A percentile compares a stretch with the other conserved stretches of the same genome.
phyloP scores from a whole-genome alignment of 2,888 invertebrate species.

The Leptinotarsa haldemani region DNA sequence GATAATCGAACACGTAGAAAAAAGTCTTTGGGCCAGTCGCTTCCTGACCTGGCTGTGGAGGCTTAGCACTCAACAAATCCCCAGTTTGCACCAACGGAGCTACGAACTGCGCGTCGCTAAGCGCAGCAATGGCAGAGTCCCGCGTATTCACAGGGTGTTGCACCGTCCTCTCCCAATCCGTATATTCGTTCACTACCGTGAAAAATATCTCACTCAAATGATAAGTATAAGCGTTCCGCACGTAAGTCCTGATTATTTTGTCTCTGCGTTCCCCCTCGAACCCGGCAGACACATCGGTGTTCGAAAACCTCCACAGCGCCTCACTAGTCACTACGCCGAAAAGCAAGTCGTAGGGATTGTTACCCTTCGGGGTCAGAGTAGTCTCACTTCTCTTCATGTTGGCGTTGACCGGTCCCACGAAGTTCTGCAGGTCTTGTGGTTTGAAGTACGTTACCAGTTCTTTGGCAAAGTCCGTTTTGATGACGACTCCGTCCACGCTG shows the following conservation, averaged over 20 bases:
- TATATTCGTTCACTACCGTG: slow-evolving; percentile 96
- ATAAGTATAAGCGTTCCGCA: slow-evolving; percentile 93
- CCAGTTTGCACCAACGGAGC: slow-evolving; percentile 90
- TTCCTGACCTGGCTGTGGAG: slow-evolving; percentile 71
- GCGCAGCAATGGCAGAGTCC: slow-evolving; percentile 89
- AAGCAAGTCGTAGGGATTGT: slow-evolving; percentile 83
- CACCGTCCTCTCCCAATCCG: slow-evolving; percentile 95
- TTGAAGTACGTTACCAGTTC: slow-evolving; percentile 79
- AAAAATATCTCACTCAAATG: slow-evolving; percentile 97
- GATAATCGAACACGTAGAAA: slow-evolving; percentile 93
- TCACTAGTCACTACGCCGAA: slow-evolving; percentile 93
- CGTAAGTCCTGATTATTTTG: slow-evolving; percentile 89
- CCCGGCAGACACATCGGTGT: slow-evolving; percentile 83
- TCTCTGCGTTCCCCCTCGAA: slow-evolving; percentile 90
- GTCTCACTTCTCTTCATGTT: slow-evolving; percentile 74
- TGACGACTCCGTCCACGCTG: slow-evolving; percentile 95
- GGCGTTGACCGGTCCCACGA: slow-evolving; percentile 72
- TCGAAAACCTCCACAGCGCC: slow-evolving; percentile 88
- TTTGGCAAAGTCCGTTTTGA: slow-evolving; percentile 87
- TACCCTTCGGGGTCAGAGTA: slow-evolving; percentile 70
- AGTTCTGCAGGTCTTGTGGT: slow-evolving; percentile 73
- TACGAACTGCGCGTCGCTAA: slow-evolving; percentile 94
- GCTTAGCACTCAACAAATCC: slow-evolving; percentile 80
- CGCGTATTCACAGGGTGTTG: slow-evolving; percentile 89
- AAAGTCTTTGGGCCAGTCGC: slow-evolving; percentile 81